Percentiles rank a stretch among this genome's conserved stretches.
phyloP scores from a whole-genome alignment of 2,113 vertebrate species.

The Apteryx owenii region DNA sequence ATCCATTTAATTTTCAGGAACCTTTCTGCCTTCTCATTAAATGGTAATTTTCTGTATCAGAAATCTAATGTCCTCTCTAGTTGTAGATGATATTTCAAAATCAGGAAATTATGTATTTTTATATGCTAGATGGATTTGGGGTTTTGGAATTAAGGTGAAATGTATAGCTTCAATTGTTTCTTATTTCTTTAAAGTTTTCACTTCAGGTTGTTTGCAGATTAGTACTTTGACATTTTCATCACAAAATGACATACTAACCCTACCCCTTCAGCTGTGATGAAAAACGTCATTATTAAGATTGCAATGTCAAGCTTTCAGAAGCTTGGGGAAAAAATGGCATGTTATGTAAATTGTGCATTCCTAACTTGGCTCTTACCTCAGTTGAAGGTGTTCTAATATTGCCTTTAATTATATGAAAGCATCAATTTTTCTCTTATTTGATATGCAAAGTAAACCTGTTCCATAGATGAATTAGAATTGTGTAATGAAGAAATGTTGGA shows the following conservation, averaged over 20 bases:
- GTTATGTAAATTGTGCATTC: not conserved
- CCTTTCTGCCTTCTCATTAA: slow-evolving; percentile 28
- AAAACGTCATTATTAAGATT: not conserved
- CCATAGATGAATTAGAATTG: not conserved
- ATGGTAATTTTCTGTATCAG: slow-evolving; percentile 6
- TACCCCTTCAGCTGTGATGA: not conserved
- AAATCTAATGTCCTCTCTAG: slow-evolving; percentile 23
- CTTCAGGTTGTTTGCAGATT: not conserved
- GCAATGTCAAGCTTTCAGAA: not conserved
- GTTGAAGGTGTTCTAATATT: not conserved
- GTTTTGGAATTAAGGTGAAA: not conserved
- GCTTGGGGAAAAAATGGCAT: not conserved
- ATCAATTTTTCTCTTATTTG: not conserved
- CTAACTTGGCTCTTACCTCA: not conserved
- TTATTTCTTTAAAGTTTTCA: slow-evolving; percentile 25
- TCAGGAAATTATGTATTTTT: not conserved
- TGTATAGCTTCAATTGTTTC: not conserved
- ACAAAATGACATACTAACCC: not conserved
- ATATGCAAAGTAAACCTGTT: not conserved
- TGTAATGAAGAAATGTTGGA: not conserved
- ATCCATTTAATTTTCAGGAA: slow-evolving; percentile 30
- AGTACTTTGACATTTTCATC: slow-evolving; percentile 9
- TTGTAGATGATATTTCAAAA: slow-evolving; percentile 1
- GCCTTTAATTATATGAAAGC: not conserved
- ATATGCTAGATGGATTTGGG: not conserved